A percentile compares a stretch with the other conserved stretches of the same genome.
These are phyloP conservation scores for Zonitis immaculata DNA, from an alignment of 2,888 invertebrate genomes.

Conservation along the genomic window DNA sequence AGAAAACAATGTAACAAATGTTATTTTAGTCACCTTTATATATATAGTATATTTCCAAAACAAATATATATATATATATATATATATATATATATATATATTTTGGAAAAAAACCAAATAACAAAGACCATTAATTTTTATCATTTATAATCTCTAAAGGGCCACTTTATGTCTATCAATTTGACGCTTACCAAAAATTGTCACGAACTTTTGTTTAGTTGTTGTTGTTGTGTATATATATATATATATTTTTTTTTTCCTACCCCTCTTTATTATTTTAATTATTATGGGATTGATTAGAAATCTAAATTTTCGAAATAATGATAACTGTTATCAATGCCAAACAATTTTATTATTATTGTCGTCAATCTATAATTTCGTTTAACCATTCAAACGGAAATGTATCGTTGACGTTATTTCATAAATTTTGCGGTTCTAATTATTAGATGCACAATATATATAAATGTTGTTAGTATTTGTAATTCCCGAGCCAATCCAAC, in stretches of 20 bases:
- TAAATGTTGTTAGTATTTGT: conserved; percentile 15
- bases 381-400: conserved; percentile 13
- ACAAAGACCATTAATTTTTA: conserved; percentile 10
- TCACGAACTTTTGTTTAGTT: neutral
- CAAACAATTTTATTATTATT: conserved; percentile 13
- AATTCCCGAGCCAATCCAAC: conserved; percentile 18
- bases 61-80: conserved; percentile 8
- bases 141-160: neutral
- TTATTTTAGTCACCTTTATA: conserved; percentile 1
- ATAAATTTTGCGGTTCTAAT: conserved; percentile 25
- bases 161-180: conserved; percentile 2
- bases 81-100: conserved; percentile 4
- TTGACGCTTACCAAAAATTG: conserved; percentile 1
- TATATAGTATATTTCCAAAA: conserved; percentile 7
- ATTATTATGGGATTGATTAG: neutral
- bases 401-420: conserved; percentile 28
- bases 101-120: conserved; percentile 1
- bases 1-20: conserved; percentile 14
- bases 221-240: too few species aligned
- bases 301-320: neutral
- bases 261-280: neutral
- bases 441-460: conserved; percentile 17
- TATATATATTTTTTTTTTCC: neutral
- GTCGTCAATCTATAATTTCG: conserved; percentile 12
- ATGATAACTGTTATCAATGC: neutral